Evolutionary conservation across 1,140 invertebrate genomes (phyloP), one percentile per base, ranked within the genome.

Genomic region (Pomacea maculata): DNA sequence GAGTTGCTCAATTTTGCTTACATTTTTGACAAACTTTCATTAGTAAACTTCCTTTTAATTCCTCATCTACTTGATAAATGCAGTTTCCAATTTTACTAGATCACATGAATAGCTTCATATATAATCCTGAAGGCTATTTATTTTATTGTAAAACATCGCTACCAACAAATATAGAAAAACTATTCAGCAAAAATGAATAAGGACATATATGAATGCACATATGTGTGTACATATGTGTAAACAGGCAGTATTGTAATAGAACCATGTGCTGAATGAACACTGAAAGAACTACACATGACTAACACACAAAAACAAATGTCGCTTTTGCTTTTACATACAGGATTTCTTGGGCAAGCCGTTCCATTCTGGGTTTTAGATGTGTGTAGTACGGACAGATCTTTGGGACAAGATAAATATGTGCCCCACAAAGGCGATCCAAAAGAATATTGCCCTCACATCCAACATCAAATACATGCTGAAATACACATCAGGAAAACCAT

Each of bases 371-470:
- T 78, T 83, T 83, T 0, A 88, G 80, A 21, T 86, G 78, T 15
- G 80, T 87, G 34, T 82, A 71, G 68, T 86, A 88, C 17, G 82
- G 81, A 9, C 83, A 85, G 25, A 75, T 75, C 73, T 74, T 85
- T 29, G 88, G 88, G 14, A 87, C 82, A 14, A 89, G 72, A 78
- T 90, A 90, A 25, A 90, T 85, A 9, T 85, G 78, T 34, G 88
- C 85, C 21, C 83, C 88, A 81, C 84, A 84, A 72, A 90, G 29
- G 79, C 84, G 82, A 79, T 89, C 82, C 57, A 90, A 73, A n/a
- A 90, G 74, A 6, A 90, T 21, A 82, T 90, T 90, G n/a, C 89
- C 89, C 19, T 86, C 80, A 77, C 84, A 85, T 17, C 83, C 84
- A 9, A 87, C 76, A 61, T 84, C 78, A 19, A 82, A 77, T 52